Evolutionary conservation across 2,797 vertebrate species (phyloP), one percentile per base, ranked within the genome.

Genomic region (Pangasius djambal): DNA sequence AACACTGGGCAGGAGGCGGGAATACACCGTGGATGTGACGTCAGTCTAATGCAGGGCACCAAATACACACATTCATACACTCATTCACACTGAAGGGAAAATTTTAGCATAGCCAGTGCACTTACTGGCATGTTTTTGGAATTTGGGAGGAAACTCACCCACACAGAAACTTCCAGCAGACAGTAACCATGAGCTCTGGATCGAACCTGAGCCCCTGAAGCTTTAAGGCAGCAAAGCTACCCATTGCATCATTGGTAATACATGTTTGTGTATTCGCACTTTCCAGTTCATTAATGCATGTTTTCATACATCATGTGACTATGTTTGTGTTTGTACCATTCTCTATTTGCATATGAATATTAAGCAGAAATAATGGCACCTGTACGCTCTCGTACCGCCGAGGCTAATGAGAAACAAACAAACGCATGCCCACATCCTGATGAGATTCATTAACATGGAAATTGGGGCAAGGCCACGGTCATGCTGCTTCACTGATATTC

Each of bases 391-490:
- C 89, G 91, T 91, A 94, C 90, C 89, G 34, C 48, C 18, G 93
- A 93, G 92, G 93, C 92, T 95, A 94, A 96, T 95, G 93, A 94
- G 94, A 95, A 93, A 92, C 85, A 92, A 92, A 89, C 92, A 92
- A 88, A 89, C 85, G 6, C 50, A 57, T 89, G 92, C 92, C 93
- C 91, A 93, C 93, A 93, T 90, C 82, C 87, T 92, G 93, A 90
- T 88, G 93, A 74, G 89, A 92, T 85, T 91, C 95, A 96, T 96
- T 96, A 95, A 95, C 94, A 96, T 96, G 96, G 93, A 95, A 96
- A 96, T 95, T 94, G 93, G 77, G 91, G 92, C 90, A 63, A 88
- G 92, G 92, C 92, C 92, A 94, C 89, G 92, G 95, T 95, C 94
- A 93, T 89, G 92, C 87, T 20, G 85, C 92, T 94, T 94, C 94